Conservation (phyloP, 2,113 vertebrate genomes). For the Xiphorhynchus elegans region DNA sequence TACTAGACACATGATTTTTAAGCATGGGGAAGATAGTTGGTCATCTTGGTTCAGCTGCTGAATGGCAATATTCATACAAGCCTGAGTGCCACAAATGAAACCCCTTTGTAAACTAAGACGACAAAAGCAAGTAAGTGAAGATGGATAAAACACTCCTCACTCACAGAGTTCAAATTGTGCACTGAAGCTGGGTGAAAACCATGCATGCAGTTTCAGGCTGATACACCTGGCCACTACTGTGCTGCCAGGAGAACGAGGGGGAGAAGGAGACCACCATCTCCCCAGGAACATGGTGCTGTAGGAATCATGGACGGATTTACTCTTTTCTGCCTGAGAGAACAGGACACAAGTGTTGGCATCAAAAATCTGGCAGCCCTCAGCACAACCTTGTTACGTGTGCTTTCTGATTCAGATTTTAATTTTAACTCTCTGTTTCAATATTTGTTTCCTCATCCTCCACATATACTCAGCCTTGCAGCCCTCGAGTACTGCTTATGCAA, state of each 20-base stretch:
- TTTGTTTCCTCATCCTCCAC: neutral
- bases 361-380: neutral
- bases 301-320: rapidly evolving
- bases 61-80: neutral
- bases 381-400: rapidly evolving
- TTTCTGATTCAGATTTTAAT: neutral
- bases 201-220: rapidly evolving
- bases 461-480: rapidly evolving
- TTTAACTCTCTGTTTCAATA: neutral
- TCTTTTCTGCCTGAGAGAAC: neutral
- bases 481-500: rapidly evolving
- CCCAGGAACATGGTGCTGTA: rapidly evolving
- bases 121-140: rapidly evolving
- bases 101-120: neutral
- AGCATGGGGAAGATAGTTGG: rapidly evolving
- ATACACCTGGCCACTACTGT: rapidly evolving
- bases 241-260: neutral
- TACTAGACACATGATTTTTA: neutral
- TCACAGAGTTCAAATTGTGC: neutral
- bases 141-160: rapidly evolving
- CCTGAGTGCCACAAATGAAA: neutral
- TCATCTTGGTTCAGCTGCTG: neutral
- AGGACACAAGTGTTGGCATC: too few species aligned
- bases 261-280: neutral
- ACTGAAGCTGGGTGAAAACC: neutral